phyloP scores from a whole-genome alignment of 2,888 invertebrate species.

The Coenonympha arcania region DNA sequence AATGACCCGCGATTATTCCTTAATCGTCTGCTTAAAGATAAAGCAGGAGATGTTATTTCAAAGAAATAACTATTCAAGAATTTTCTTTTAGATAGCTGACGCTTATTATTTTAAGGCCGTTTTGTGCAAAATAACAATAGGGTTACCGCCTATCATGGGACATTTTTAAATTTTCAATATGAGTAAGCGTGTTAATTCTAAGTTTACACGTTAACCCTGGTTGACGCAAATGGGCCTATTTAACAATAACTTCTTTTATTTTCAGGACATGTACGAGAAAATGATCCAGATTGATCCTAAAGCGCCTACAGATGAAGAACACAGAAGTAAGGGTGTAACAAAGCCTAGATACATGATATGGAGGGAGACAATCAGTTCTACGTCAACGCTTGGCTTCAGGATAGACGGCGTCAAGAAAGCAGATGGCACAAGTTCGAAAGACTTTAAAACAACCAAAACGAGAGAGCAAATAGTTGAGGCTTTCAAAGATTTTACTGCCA shows the following conservation, averaged over 20 bases:
- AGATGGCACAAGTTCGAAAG: slow-evolving; percentile 93
- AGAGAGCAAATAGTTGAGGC: slow-evolving; percentile 86
- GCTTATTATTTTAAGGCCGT: too few relatives aligned
- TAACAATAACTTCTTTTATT: slow-evolving; percentile 8
- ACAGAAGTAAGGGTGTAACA: slow-evolving; percentile 90
- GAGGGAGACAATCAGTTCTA: slow-evolving; percentile 97
- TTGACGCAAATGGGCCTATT: too few relatives aligned
- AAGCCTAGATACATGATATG: slow-evolving; percentile 97
- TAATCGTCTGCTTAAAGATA: too few relatives aligned
- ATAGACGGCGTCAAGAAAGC: slow-evolving; percentile 95
- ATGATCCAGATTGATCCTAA: slow-evolving; percentile 94
- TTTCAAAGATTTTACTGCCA: slow-evolving; percentile 85
- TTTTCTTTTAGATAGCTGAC: too few relatives aligned
- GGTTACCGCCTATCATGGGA: too few relatives aligned
- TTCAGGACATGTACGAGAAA: slow-evolving; percentile 96
- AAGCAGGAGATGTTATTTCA: too few relatives aligned
- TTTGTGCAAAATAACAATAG: too few relatives aligned
- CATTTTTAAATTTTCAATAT: too few relatives aligned
- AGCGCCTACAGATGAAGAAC: slow-evolving; percentile 93
- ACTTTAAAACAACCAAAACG: slow-evolving; percentile 94
- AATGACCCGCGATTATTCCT: too few relatives aligned
- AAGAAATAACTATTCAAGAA: too few relatives aligned
- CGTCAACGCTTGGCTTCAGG: slow-evolving; percentile 95
- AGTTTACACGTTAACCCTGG: too few relatives aligned
- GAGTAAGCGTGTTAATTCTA: too few relatives aligned